Evolutionary conservation across 2,113 vertebrate genomes (phyloP), one percentile per base, ranked within the genome.

Genomic region (Atrichornis clamosus): DNA sequence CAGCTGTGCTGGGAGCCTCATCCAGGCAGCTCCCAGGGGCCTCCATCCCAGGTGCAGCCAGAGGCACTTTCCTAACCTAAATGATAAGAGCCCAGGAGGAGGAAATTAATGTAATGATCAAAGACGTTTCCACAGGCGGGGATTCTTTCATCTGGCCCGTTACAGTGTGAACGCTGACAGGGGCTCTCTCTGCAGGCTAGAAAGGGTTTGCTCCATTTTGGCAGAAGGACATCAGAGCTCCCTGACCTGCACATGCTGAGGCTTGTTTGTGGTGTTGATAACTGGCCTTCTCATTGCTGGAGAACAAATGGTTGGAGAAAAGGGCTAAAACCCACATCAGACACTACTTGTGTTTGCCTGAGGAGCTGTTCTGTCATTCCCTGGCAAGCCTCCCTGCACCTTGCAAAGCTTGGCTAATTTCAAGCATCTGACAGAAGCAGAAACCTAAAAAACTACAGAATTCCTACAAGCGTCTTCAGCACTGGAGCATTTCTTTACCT

Each of bases 161-260:
- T 35, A 5, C 1, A 12, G 10, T 1, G n/a, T 18, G 19, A 27
- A 15, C 0, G 1, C 33, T 30, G 49, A 15, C 13, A 77, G 39
- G 30, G 6, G 20, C 2, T 2, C 14, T 35, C 18, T 39, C 44
- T 74, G 16, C 12, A 44, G 44, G 13, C 44, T 10, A 20, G 30
- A 28, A 79, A 6, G 24, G 19, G 2, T 26, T 77, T 5, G 14
- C 17, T 58, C 42, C 5, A 1, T 68, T 79, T 44, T 73, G 65
- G 50, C 15, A 58, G 37, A 10, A 7, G 16, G 11, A 15, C 5
- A 23, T 15, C 11, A 16, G 23, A 27, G 14, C 41, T 60, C 22
- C 33, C n/a, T 39, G 28, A 44, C 13, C 26, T 63, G 42, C 5
- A 6, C 5, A 6, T 15, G 18, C 5, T 0, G 3, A 65, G 13